These are phyloP conservation scores for Camarhynchus parvulus DNA, from an alignment of 2,113 vertebrate species.

Conservation along the genomic window DNA sequence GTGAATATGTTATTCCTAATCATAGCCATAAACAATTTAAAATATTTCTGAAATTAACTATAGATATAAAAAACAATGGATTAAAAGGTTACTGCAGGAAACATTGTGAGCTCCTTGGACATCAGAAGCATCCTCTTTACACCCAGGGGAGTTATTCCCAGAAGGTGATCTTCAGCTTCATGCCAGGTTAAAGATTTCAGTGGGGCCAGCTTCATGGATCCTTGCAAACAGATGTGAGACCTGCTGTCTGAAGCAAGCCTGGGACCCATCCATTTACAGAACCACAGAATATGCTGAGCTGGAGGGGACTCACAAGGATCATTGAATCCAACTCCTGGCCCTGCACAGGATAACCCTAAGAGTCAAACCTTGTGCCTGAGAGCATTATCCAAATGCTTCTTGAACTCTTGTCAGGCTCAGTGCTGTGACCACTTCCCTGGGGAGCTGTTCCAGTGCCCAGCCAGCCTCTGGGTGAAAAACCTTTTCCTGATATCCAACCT, in stretches of 20 bases:
- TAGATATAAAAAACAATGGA: not conserved
- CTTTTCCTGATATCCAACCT: not conserved
- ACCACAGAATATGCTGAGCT: not conserved
- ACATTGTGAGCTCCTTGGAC: not conserved
- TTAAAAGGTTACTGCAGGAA: not conserved
- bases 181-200: not conserved
- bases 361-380: not conserved
- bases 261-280: not conserved
- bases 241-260: not conserved
- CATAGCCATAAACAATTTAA: not conserved
- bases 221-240: not conserved
- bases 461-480: not conserved
- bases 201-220: not conserved
- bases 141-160: not conserved
- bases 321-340: not conserved
- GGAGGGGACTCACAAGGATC: not conserved
- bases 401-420: not conserved
- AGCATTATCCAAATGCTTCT: not conserved
- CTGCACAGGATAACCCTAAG: not conserved
- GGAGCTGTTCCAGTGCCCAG: not conserved
- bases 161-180: not conserved
- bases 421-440: not conserved
- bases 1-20: not conserved
- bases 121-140: not conserved
- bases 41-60: not conserved